Conservation (phyloP, 1,140 invertebrate species). For the Ceratosolen fusciceps region DNA sequence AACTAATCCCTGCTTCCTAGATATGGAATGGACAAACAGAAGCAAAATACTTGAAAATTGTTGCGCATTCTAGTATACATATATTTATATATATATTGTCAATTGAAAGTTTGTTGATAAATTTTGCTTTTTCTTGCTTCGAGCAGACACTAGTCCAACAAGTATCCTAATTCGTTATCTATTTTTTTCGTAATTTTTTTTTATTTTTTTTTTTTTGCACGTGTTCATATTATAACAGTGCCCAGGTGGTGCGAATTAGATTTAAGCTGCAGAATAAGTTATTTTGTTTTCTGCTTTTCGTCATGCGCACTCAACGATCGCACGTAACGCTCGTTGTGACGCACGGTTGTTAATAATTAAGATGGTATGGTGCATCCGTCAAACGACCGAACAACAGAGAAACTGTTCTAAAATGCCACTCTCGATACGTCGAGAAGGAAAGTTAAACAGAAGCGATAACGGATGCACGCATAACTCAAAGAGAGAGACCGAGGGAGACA, state of each 20-base stretch:
- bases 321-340: constrained; percentile 21
- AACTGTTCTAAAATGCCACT: constrained; percentile 28
- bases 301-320: constrained; percentile 30
- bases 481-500: constrained; percentile 34
- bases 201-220: constrained; percentile 52
- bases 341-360: constrained; percentile 29
- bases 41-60: constrained; percentile 36
- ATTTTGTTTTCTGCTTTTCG: constrained; percentile 45
- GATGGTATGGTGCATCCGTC: constrained; percentile 27
- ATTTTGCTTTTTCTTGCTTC: constrained; percentile 44
- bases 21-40: constrained; percentile 18
- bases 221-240: constrained; percentile 49
- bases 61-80: constrained; percentile 34
- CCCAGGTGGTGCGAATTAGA: constrained; percentile 52
- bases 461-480: constrained; percentile 35
- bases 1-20: not conserved
- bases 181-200: constrained; percentile 50
- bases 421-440: constrained; percentile 44
- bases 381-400: constrained; percentile 39
- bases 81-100: constrained; percentile 38
- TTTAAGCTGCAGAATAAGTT: constrained; percentile 51
- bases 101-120: constrained; percentile 33
- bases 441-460: not conserved
- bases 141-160: constrained; percentile 49
- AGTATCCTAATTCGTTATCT: constrained; percentile 48